Base-by-base conservation (phyloP, 2,797 vertebrate species). In the Hapalemur alaotrensis region DNA sequence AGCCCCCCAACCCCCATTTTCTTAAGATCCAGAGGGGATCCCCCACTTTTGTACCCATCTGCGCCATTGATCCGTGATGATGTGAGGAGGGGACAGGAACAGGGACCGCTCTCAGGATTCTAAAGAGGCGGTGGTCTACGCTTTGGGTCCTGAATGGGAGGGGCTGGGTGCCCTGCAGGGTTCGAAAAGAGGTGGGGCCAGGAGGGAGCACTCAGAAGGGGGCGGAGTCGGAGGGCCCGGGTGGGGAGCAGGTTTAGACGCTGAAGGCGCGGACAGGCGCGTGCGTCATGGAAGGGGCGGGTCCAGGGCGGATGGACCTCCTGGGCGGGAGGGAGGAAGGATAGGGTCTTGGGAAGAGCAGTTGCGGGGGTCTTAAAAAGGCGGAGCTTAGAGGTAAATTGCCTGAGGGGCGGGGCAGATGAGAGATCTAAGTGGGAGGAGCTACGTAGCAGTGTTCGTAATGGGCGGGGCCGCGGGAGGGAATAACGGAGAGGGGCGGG, bases 1-100 rank as follows among this genome's bases (percentile, higher is more conserved):
- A 93, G 43, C 70, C 90, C 95, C 84, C 73, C 63, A 95, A 30
- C 57, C 80, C 96, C 93, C 92, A 79, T 96, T 92, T 95, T 52
- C 78, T 75, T 82, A 73, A 88, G 46, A 91, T 48, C 87, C 83
- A 78, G 81, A 95, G 6, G 67, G 61, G 52, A 86, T 38, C 48
- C 80, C 52, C 82, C 50, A 63, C 69, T 90, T 89, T 87, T 13
- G 81, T 95, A 87, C 54, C 54, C 46, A 57, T 88, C 69, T 22
- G 63, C 54, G 35, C 35, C 76, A 54, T 35, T 59, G 54, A 28
- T 59, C 43, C 48, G 70, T 69, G 86, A 82, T 48, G 69, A 61
- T 48, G 22, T 65, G 69, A 35, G 38, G 35, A 89, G 48, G 87
- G 65, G 67, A 78, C 59, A 17, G 17, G 46, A 25, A 48, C 17